A percentile compares a stretch with the other conserved stretches of the same genome.
These are phyloP conservation scores for Aporrectodea caliginosa DNA, from an alignment of 1,140 invertebrate genomes.

Conservation along the genomic window DNA sequence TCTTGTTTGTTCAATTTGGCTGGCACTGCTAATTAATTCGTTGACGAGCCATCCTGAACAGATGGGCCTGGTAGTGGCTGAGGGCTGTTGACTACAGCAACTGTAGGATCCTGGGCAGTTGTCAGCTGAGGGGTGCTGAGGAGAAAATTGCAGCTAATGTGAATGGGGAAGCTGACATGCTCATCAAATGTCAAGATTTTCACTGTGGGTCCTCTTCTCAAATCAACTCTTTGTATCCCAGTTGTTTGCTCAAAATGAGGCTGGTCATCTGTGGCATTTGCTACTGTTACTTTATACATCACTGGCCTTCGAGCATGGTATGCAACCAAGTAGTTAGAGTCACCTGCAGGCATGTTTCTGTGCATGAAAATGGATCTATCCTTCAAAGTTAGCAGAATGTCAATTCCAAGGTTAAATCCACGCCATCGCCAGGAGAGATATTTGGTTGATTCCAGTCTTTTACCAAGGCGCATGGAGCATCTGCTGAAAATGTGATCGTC, in stretches of 20 bases:
- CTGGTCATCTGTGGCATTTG: slow-evolving; percentile 64
- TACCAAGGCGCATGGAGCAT: slow-evolving; percentile 65
- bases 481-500: slow-evolving; percentile 57
- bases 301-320: slow-evolving; percentile 10
- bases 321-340: slow-evolving; percentile 18
- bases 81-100: no score
- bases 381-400: slow-evolving; percentile 66
- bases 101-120: no score
- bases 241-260: slow-evolving; percentile 63
- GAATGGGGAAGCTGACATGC: slow-evolving; percentile 64
- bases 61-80: no score
- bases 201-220: slow-evolving; percentile 63
- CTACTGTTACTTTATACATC: slow-evolving; percentile 57
- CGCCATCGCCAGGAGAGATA: slow-evolving; percentile 76
- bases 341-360: slow-evolving; percentile 25
- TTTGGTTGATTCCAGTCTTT: slow-evolving; percentile 61
- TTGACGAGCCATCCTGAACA: no score
- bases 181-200: slow-evolving; percentile 64
- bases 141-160: slow-evolving; percentile 68
- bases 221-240: slow-evolving; percentile 60
- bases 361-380: slow-evolving; percentile 51
- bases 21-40: no score
- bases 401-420: slow-evolving; percentile 73
- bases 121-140: slow-evolving; percentile 59
- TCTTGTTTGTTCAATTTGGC: no score